phyloP scores from a whole-genome alignment of 2,888 invertebrate species.

The Aspidiotus destructor region DNA sequence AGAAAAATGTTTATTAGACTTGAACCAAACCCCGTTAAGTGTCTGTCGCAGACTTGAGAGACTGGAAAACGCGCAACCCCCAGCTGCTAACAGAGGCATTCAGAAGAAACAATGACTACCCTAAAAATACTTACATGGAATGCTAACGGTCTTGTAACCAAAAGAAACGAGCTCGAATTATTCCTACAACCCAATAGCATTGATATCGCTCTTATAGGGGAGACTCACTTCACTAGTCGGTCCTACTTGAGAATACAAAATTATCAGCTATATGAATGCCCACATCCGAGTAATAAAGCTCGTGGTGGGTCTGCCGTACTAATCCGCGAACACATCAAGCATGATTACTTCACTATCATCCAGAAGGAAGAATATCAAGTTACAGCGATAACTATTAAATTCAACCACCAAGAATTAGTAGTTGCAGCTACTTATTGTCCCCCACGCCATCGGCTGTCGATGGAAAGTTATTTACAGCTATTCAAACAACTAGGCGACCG shows the following conservation, averaged over 20 bases:
- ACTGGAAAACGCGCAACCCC: not conserved
- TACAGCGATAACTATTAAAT: not conserved
- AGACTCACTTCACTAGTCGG: slow-evolving; percentile 11
- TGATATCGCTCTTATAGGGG: slow-evolving; percentile 5
- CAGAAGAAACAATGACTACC: not conserved
- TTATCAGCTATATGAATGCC: not conserved
- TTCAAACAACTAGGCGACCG: slow-evolving; percentile 1
- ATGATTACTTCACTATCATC: not conserved
- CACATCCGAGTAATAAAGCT: slow-evolving; percentile 10
- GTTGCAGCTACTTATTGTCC: not conserved
- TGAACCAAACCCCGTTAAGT: not conserved
- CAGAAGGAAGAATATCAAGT: slow-evolving; percentile 1
- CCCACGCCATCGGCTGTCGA: not conserved
- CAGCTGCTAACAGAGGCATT: not conserved
- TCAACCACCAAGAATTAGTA: not conserved
- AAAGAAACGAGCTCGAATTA: slow-evolving; percentile 1
- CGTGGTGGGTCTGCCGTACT: not conserved
- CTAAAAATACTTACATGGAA: slow-evolving; percentile 15
- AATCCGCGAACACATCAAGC: not conserved
- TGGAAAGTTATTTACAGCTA: not conserved
- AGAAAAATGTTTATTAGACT: not conserved
- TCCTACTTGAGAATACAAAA: slow-evolving; percentile 7
- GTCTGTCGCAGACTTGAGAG: not conserved
- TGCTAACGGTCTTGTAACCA: not conserved
- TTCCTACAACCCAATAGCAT: slow-evolving; percentile 10